A percentile compares a stretch with the other conserved stretches of the same genome.
Conservation (phyloP, 2,888 invertebrate genomes). For the Drosophila greeni region DNA sequence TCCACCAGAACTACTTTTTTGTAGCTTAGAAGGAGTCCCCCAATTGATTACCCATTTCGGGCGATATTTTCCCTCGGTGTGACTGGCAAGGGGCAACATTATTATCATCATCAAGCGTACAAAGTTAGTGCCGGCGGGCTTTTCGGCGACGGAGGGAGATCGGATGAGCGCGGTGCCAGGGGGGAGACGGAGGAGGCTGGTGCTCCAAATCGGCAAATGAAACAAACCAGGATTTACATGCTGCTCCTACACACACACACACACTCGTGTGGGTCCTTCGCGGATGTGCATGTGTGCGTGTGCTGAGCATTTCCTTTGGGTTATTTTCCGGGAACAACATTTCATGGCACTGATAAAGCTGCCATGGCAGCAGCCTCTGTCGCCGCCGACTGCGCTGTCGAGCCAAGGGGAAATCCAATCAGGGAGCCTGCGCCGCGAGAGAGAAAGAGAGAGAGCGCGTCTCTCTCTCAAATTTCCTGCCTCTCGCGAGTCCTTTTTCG, state of each 20-base stretch:
- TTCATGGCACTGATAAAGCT: conserved; percentile 75
- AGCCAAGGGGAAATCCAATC: conserved; percentile 32
- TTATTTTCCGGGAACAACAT: conserved; percentile 75
- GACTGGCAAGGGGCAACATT: conserved; percentile 65
- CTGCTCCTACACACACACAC: conserved; percentile 25
- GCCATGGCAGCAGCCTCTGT: conserved; percentile 66
- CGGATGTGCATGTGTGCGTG: conserved; percentile 32
- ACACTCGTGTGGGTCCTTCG: conserved; percentile 23
- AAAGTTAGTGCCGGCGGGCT: conserved; percentile 71
- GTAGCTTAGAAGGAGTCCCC: neutral
- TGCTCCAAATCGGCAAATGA: conserved; percentile 72
- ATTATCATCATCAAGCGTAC: conserved; percentile 72
- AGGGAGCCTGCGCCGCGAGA: conserved; percentile 35
- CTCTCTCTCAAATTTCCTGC: neutral
- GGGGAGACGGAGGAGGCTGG: conserved; percentile 18
- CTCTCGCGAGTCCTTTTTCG: conserved; percentile 45
- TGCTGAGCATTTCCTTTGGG: conserved; percentile 70
- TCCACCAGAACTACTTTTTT: neutral
- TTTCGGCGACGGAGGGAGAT: conserved; percentile 33
- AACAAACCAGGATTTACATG: conserved; percentile 74
- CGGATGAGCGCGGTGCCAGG: neutral
- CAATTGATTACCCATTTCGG: conserved; percentile 12
- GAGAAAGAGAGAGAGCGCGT: neutral
- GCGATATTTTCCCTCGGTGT: conserved; percentile 22
- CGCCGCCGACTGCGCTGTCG: conserved; percentile 35